phyloP scores from a whole-genome alignment of 2,888 invertebrate species.

The Cylloceria caligata region DNA sequence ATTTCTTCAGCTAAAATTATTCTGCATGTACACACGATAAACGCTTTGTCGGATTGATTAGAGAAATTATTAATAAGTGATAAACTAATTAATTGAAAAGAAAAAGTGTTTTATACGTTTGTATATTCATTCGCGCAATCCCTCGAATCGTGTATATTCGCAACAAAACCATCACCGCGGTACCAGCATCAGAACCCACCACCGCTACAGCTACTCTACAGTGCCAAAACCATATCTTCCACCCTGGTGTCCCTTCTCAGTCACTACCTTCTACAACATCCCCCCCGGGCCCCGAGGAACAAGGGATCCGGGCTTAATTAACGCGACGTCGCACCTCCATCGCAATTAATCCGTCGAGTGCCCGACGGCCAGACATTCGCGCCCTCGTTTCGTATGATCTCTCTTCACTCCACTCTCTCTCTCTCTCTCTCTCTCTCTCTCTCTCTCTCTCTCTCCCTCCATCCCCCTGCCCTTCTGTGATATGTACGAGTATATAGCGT shows the following conservation, averaged over 20 bases:
- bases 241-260: constrained; percentile 1
- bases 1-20: background rate
- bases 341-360: constrained; percentile 74
- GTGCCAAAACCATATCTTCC: constrained; percentile 52
- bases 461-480: constrained; percentile 6
- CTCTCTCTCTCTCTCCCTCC: constrained; percentile 15
- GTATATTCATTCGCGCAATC: background rate
- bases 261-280: background rate
- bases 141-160: constrained; percentile 8
- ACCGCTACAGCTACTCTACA: constrained; percentile 55
- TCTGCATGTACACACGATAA: background rate
- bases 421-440: too few species aligned
- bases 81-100: background rate
- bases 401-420: constrained; percentile 44
- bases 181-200: constrained; percentile 42
- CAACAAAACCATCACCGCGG: constrained; percentile 59
- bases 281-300: constrained; percentile 55
- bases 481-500: background rate
- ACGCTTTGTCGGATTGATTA: background rate
- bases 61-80: background rate
- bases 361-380: constrained; percentile 71
- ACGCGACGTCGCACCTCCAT: constrained; percentile 73
- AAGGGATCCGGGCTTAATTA: constrained; percentile 72
- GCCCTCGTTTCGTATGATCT: constrained; percentile 63
- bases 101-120: background rate